Conservation (phyloP, 2,797 vertebrate species). For the Falco cherrug region DNA sequence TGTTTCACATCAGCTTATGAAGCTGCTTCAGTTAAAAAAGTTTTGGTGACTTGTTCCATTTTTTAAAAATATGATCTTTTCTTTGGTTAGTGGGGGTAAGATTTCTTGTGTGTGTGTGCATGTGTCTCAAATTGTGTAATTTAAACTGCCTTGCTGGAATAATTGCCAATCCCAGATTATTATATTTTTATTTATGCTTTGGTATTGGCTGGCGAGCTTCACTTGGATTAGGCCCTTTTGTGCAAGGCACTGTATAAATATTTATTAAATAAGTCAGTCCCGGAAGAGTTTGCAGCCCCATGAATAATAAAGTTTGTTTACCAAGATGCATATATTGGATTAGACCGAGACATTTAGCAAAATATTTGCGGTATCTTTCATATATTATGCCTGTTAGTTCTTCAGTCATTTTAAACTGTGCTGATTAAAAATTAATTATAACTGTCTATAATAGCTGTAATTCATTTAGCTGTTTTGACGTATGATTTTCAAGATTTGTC, state of each 20-base stretch:
- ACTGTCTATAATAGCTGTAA: not conserved
- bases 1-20: not conserved
- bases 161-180: not conserved
- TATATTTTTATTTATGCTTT: not conserved
- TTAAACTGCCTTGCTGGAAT: not conserved
- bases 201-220: not conserved
- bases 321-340: not conserved
- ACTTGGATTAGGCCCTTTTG: not conserved
- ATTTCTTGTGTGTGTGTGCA: not conserved
- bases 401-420: not conserved
- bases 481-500: not conserved
- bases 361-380: not conserved
- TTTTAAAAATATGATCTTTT: not conserved
- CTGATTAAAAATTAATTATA: not conserved
- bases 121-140: not conserved
- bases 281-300: not conserved
- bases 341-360: not conserved
- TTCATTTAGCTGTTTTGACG: not conserved
- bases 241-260: not conserved
- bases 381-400: not conserved
- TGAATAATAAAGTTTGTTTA: conserved; percentile 4
- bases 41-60: not conserved
- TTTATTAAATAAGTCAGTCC: not conserved
- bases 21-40: not conserved
- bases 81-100: not conserved